Evolutionary conservation across 2,797 vertebrate species (phyloP).

Genomic region (Acropternis orthonyx): DNA sequence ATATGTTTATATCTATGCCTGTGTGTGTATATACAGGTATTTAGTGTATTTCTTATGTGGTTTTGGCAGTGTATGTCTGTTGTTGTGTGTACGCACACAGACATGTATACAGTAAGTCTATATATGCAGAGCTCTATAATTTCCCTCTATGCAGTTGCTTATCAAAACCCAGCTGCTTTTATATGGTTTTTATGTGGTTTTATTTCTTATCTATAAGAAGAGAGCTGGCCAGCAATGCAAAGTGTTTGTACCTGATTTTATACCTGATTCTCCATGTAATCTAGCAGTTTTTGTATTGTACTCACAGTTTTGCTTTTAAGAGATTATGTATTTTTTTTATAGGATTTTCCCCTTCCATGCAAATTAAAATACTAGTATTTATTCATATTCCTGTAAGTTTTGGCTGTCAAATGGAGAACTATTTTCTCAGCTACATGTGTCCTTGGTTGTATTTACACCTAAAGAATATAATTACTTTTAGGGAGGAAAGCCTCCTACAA

Average conservation of each 20-base stretch:
- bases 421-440: conserved; percentile 9
- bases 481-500: background rate
- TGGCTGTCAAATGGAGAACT: background rate
- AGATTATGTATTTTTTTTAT: background rate
- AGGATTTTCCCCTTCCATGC: background rate
- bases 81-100: background rate
- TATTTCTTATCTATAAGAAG: conserved; percentile 7
- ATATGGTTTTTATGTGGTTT: background rate
- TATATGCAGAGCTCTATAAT: background rate
- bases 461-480: background rate
- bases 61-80: background rate
- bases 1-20: background rate
- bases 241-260: conserved; percentile 8
- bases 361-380: conserved; percentile 36
- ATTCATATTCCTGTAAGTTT: conserved; percentile 47
- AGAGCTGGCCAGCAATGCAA: background rate
- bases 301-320: background rate
- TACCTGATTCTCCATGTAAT: conserved; percentile 12
- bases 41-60: background rate
- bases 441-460: background rate
- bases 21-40: background rate
- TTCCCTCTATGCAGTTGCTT: conserved; percentile 38
- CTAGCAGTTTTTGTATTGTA: conserved; percentile 4
- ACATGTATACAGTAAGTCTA: background rate
- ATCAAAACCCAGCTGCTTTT: conserved; percentile 55